A percentile compares a stretch with the other conserved stretches of the same genome.
Evolutionary conservation across 2,888 invertebrate genomes (phyloP).

Genomic region (Apodemia zela): DNA sequence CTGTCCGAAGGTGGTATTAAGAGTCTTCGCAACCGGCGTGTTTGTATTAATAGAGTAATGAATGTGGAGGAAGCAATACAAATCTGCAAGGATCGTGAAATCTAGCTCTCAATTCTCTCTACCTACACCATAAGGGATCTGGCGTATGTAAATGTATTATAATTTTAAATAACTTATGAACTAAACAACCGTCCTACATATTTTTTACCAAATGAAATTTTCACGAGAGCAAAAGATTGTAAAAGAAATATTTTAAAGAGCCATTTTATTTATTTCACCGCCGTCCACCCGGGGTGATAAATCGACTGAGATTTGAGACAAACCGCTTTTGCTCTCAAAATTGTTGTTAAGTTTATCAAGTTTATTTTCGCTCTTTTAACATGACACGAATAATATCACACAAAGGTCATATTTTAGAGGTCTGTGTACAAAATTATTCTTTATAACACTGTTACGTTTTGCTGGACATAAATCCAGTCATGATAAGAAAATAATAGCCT

Average conservation of each 20-base stretch:
- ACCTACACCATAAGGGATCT: no score
- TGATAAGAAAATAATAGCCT: no score
- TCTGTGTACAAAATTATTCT: not conserved
- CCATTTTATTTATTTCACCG: conserved; percentile 1
- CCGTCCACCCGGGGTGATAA: conserved; percentile 1
- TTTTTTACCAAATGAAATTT: not conserved
- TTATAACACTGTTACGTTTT: no score
- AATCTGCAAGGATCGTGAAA: no score
- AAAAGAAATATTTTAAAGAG: conserved; percentile 3
- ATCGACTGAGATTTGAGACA: conserved; percentile 8
- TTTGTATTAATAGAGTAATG: no score
- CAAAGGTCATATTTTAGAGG: not conserved
- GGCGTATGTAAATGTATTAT: no score
- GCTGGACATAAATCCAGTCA: not conserved
- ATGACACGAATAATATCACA: not conserved
- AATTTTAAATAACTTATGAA: no score
- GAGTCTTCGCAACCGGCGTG: no score
- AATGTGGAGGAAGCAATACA: no score
- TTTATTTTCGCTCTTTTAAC: conserved; percentile 2
- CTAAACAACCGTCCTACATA: no score
- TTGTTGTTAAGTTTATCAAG: conserved; percentile 10
- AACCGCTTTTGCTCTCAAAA: conserved; percentile 6
- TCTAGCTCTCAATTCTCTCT: no score
- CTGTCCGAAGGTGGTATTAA: no score
- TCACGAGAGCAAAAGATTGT: not conserved